Conservation (phyloP, 1,140 invertebrate species). For the Aplysia californica region DNA sequence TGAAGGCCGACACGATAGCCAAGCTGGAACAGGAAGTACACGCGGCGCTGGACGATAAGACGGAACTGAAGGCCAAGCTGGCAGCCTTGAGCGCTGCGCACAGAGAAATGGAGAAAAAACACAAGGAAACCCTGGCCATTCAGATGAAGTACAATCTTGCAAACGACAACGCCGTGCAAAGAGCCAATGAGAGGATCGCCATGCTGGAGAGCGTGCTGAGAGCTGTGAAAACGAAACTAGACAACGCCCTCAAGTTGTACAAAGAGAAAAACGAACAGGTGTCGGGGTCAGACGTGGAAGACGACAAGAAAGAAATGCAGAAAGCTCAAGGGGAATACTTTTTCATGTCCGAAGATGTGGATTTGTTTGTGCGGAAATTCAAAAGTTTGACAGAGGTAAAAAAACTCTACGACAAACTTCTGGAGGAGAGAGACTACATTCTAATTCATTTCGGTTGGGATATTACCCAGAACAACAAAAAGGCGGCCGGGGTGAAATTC, state of each 20-base stretch:
- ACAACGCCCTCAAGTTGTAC: background rate
- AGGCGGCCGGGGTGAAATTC: background rate
- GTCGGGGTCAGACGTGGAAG: background rate
- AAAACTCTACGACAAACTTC: slow-evolving; percentile 30
- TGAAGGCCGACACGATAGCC: background rate
- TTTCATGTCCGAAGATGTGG: slow-evolving; percentile 36
- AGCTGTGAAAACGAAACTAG: slow-evolving; percentile 31
- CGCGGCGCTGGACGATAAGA: background rate
- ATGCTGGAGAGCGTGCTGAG: slow-evolving; percentile 26
- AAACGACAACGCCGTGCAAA: slow-evolving; percentile 38
- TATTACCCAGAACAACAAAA: background rate
- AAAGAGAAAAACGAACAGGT: slow-evolving; percentile 6
- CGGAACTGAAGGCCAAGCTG: slow-evolving; percentile 6
- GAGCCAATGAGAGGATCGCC: slow-evolving; percentile 30
- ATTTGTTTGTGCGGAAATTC: slow-evolving; percentile 37
- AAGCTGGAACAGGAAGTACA: background rate
- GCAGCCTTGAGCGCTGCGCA: background rate
- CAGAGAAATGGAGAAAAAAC: slow-evolving; percentile 15
- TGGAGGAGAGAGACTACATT: slow-evolving; percentile 41
- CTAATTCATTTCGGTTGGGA: slow-evolving; percentile 33
- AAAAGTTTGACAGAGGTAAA: slow-evolving; percentile 27
- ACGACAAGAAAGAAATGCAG: slow-evolving; percentile 24
- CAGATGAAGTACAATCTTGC: slow-evolving; percentile 41
- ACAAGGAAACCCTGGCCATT: slow-evolving; percentile 29
- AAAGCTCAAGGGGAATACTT: slow-evolving; percentile 20